Evolutionary conservation across 2,113 vertebrate species (phyloP).

Genomic region (Lophochroa leadbeateri): DNA sequence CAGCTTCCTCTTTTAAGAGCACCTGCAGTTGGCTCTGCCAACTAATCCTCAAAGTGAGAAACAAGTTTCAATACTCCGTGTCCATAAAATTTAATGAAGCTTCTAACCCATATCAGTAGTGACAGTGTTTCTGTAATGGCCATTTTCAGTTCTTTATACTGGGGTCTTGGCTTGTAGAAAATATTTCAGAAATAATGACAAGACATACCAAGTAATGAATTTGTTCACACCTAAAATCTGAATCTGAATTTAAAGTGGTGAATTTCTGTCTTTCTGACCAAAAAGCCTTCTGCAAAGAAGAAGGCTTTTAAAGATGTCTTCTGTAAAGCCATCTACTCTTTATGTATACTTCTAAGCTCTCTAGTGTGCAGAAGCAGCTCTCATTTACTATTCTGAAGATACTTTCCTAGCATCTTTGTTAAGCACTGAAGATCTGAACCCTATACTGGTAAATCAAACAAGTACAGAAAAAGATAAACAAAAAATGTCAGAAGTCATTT

Average conservation of each 20-base stretch:
- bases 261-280: background rate
- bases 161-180: background rate
- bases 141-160: background rate
- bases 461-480: background rate
- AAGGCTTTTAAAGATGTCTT: background rate
- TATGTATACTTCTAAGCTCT: background rate
- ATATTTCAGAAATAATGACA: background rate
- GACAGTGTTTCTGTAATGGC: background rate
- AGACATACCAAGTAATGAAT: background rate
- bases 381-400: background rate
- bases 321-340: background rate
- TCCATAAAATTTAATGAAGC: background rate
- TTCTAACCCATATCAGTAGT: background rate
- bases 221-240: background rate
- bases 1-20: background rate
- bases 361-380: background rate
- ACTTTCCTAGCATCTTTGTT: background rate
- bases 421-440: background rate
- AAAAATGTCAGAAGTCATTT: slow-evolving; percentile 30
- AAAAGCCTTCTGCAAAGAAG: background rate
- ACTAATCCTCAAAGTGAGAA: background rate
- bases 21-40: background rate
- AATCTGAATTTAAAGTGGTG: background rate
- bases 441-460: background rate
- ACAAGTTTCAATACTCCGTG: background rate